phyloP scores from a whole-genome alignment of 2,888 invertebrate genomes.

The Melangyna quadrimaculata region DNA sequence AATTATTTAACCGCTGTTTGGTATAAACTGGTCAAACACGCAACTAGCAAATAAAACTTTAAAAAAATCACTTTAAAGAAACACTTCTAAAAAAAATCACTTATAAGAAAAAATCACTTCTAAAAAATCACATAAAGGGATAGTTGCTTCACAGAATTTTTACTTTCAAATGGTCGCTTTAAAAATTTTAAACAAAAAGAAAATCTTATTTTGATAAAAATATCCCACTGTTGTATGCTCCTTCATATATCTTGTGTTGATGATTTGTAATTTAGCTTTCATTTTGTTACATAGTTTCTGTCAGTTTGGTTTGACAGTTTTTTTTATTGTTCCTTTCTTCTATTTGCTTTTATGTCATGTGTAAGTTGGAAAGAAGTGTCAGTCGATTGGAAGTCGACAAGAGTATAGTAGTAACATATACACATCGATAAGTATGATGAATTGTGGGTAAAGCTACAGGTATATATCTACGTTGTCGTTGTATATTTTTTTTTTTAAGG shows the following conservation, averaged over 20 bases:
- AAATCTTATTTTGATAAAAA: not conserved
- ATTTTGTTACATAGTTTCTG: slow-evolving; percentile 50
- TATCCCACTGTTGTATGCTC: slow-evolving; percentile 3
- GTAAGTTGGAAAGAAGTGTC: slow-evolving; percentile 40
- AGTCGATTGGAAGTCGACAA: slow-evolving; percentile 32
- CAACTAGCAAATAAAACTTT: no score
- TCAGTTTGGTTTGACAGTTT: slow-evolving; percentile 42
- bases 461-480: not conserved
- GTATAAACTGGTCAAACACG: not conserved
- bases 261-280: slow-evolving; percentile 45
- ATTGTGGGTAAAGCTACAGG: slow-evolving; percentile 12
- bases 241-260: not conserved
- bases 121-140: no score
- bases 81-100: no score
- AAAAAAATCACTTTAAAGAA: no score
- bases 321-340: not conserved
- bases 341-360: not conserved
- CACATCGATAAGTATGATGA: slow-evolving; percentile 43
- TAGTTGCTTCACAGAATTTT: no score
- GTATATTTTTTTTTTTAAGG: not conserved
- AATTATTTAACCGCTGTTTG: not conserved
- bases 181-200: not conserved
- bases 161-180: no score
- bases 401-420: not conserved
- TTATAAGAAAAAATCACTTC: no score